Percentiles rank a stretch among this genome's conserved stretches.
Conservation (phyloP, 35 echinoderm and acorn worm genomes). For the Heliocidaris erythrogramma region DNA sequence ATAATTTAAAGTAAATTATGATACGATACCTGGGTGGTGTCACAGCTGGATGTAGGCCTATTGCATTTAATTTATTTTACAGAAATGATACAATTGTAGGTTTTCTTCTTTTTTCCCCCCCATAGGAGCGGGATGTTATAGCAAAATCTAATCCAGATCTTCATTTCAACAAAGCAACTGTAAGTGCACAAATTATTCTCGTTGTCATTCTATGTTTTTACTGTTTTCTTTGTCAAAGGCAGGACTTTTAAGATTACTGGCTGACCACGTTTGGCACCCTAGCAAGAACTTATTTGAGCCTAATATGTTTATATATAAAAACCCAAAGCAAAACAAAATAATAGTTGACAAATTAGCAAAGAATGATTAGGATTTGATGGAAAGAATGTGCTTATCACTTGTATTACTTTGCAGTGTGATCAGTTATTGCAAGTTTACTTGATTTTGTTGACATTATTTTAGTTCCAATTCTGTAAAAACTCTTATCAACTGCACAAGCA, state of each 20-base stretch:
- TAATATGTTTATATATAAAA: not conserved
- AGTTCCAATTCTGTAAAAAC: too few relatives aligned
- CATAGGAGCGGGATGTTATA: conserved; percentile 79
- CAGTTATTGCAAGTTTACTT: too few relatives aligned
- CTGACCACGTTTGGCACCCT: not conserved
- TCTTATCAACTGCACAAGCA: too few relatives aligned
- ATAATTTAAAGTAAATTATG: not conserved
- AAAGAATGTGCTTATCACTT: not conserved
- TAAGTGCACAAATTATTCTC: conserved; percentile 55
- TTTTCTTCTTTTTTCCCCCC: not conserved
- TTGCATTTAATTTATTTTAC: not conserved
- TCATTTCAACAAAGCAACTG: conserved; percentile 94
- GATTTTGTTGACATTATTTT: too few relatives aligned
- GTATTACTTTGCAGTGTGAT: not conserved
- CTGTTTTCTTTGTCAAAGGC: not conserved
- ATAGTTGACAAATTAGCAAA: not conserved
- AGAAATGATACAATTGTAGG: not conserved
- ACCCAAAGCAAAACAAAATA: not conserved
- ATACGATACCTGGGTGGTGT: not conserved
- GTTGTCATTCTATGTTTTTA: not conserved
- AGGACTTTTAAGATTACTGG: not conserved
- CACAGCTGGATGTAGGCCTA: not conserved
- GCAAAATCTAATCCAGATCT: conserved; percentile 91
- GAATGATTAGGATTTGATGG: not conserved
- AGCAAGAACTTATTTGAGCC: not conserved